Conservation (phyloP, 2,797 vertebrate genomes). For the Cirrhinus mrigala region DNA sequence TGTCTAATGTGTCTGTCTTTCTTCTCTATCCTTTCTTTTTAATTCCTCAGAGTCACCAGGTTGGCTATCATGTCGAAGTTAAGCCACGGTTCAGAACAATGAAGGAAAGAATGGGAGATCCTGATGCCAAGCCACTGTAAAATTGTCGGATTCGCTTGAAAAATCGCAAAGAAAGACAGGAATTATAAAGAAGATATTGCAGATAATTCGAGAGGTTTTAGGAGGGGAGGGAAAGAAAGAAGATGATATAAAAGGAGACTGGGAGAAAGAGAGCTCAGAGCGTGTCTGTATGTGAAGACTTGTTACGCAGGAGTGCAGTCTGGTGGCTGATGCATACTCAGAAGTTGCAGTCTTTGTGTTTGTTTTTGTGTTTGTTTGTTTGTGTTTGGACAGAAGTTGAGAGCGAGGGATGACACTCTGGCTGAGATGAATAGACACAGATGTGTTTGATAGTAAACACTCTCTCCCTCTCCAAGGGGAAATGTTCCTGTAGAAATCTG, state of each 20-base stretch:
- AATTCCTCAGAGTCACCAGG: conserved; percentile 66
- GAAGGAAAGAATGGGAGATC: conserved; percentile 62
- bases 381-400: conserved; percentile 55
- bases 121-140: conserved; percentile 67
- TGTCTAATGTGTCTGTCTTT: conserved; percentile 25
- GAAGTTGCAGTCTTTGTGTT: conserved; percentile 61
- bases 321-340: conserved; percentile 65
- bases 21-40: conserved; percentile 34
- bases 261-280: conserved; percentile 12
- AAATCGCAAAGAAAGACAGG: conserved; percentile 65
- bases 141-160: conserved; percentile 71
- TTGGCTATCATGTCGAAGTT: conserved; percentile 59
- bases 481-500: conserved; percentile 48
- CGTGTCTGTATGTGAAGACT: neutral
- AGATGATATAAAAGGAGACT: conserved; percentile 18
- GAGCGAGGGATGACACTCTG: conserved; percentile 60
- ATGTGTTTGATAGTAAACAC: conserved; percentile 63
- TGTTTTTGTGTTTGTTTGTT: conserved; percentile 53
- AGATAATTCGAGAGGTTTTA: conserved; percentile 60
- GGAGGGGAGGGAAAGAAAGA: conserved; percentile 5
- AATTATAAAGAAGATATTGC: conserved; percentile 64
- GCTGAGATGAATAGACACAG: conserved; percentile 66
- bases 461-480: conserved; percentile 47
- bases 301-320: conserved; percentile 43
- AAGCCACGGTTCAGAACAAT: conserved; percentile 66